A percentile compares a stretch with the other conserved stretches of the same genome.
phyloP scores from a whole-genome alignment of 1,140 invertebrate species.

The Aphelenchoides besseyi region DNA sequence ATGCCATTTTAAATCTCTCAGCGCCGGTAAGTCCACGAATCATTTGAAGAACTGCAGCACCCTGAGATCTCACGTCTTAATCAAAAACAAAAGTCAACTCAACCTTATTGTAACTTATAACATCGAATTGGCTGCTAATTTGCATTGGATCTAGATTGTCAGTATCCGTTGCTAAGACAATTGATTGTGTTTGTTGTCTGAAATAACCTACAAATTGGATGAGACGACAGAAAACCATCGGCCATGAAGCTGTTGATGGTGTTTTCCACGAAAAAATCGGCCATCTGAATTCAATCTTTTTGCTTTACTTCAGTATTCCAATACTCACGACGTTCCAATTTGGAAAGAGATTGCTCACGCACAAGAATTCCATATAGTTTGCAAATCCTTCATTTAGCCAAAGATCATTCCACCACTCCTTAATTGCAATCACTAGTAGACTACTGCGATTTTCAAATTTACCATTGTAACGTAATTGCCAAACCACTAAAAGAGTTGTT shows the following conservation, averaged over 20 bases:
- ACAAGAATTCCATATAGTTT: conserved; percentile 74
- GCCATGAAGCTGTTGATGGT: conserved; percentile 29
- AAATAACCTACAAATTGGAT: too few relatives aligned
- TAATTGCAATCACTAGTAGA: not conserved
- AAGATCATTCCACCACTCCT: conserved; percentile 73
- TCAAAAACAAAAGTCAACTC: conserved; percentile 12
- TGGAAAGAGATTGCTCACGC: conserved; percentile 49
- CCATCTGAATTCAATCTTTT: conserved; percentile 37
- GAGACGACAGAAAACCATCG: conserved; percentile 48
- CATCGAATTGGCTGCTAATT: conserved; percentile 47
- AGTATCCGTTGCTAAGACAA: conserved; percentile 43
- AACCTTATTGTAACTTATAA: conserved; percentile 51
- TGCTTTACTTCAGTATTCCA: conserved; percentile 20
- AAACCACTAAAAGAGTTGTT: conserved; percentile 71
- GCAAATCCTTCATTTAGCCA: conserved; percentile 85
- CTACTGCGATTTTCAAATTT: not conserved
- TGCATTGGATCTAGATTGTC: conserved; percentile 40
- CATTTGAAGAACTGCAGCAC: conserved; percentile 52
- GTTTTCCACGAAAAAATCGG: conserved; percentile 48
- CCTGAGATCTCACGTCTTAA: conserved; percentile 25
- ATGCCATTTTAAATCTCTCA: conserved; percentile 40
- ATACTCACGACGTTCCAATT: conserved; percentile 53
- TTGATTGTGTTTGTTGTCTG: too few relatives aligned
- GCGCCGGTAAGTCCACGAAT: conserved; percentile 39
- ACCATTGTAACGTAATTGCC: conserved; percentile 74